phyloP scores from a whole-genome alignment of 2,888 invertebrate species.

The Erannis defoliaria region DNA sequence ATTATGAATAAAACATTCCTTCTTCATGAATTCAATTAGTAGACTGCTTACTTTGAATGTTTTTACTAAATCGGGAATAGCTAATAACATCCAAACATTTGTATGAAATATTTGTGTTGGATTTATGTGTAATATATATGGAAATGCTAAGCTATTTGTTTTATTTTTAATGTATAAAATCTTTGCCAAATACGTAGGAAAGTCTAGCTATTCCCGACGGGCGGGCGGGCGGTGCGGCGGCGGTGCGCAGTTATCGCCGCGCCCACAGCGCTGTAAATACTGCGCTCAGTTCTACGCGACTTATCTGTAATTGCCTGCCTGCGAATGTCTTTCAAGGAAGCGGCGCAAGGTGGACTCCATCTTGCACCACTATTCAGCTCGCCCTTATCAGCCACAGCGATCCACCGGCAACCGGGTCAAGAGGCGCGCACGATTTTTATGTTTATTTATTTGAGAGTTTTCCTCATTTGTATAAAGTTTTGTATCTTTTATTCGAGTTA shows the following conservation, averaged over 20 bases:
- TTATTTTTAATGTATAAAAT: conserved; percentile 46
- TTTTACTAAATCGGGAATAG: conserved; percentile 1
- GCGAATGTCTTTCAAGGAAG: conserved; percentile 84
- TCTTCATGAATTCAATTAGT: too few relatives aligned
- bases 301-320: conserved; percentile 86
- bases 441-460: conserved; percentile 63
- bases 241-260: conserved; percentile 61
- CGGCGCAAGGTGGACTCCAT: conserved; percentile 77
- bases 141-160: conserved; percentile 41
- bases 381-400: conserved; percentile 66
- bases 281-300: conserved; percentile 77
- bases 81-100: conserved; percentile 6
- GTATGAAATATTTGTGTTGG: conserved; percentile 32
- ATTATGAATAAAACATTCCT: too few relatives aligned
- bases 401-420: conserved; percentile 76
- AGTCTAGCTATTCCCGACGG: conserved; percentile 44
- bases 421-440: conserved; percentile 60
- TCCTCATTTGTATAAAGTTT: conserved; percentile 23
- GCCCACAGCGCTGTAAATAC: conserved; percentile 81
- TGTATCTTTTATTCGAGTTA: conserved; percentile 8
- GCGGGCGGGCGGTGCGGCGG: conserved; percentile 40
- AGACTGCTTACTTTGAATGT: not conserved
- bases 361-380: conserved; percentile 77
- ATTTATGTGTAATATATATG: conserved; percentile 41
- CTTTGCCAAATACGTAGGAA: conserved; percentile 49